Evolutionary conservation across 1,140 invertebrate genomes (phyloP), one percentile per base, ranked within the genome.

Genomic region (Telenomus remus): DNA sequence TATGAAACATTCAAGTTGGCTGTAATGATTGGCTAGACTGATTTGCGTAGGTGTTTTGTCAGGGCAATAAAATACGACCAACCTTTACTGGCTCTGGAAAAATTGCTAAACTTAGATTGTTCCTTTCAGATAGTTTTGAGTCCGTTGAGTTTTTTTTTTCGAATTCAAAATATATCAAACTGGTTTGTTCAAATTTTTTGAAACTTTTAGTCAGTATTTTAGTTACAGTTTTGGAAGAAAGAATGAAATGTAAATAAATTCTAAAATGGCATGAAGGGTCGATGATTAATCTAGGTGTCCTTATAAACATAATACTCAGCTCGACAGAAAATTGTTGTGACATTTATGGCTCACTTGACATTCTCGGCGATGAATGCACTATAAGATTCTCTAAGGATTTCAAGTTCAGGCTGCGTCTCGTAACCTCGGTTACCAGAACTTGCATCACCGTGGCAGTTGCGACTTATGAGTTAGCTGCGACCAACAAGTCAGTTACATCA

Each of bases 321-420:
- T 47, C 55, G 46, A 71, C 51, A 56, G 59, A 56, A 71, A 56
- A 71, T 71, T 13, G 34, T 53, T 47, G 37, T 33, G 68, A 57
- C 54, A 51, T 71, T 71, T 63, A 71, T 63, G 56, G 59, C 43
- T 51, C 16, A 47, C 5, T 49, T 39, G 37, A 44, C 59, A 42
- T 71, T 63, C 50, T 48, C 51, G 13, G 37, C 59, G 51, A 55
- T 42, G 46, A 63, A 27, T 27, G 66, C 15, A 51, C 57, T 53
- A 10, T 44, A 46, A 64, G 59, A 71, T 71, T 71, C 59, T 64
- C 53, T 37, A 54, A 59, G 47, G 69, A 72, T 72, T 72, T 72
- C 69, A 72, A 72, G 69, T 71, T 71, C 68, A 71, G 39, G 68
- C 59, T n/a, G 53, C 68, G 68, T 64, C 69, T 72, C 69, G 69